A percentile compares a stretch with the other conserved stretches of the same genome.
Evolutionary conservation across 2,797 vertebrate genomes (phyloP).

Genomic region (Sternarchorhynchus goeldii): DNA sequence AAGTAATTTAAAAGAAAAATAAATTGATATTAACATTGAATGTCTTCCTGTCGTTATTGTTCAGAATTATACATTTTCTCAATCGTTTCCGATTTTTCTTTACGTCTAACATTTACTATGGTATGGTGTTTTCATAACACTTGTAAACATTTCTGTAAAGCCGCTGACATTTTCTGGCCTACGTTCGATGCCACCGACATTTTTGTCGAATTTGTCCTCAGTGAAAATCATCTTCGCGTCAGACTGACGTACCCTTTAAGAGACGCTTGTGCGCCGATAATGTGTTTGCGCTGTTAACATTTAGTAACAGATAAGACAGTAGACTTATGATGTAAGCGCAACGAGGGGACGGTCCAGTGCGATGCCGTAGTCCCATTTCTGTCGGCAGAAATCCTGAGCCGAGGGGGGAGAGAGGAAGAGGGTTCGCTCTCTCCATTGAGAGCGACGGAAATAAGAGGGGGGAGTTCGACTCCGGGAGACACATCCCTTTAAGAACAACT

Average conservation of each 20-base stretch:
- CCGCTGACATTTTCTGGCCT: no score
- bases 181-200: no score
- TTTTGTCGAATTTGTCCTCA: constrained; percentile 29
- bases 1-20: constrained; percentile 75
- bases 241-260: constrained; percentile 74
- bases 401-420: constrained; percentile 17
- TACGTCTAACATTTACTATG: no score
- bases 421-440: constrained; percentile 26
- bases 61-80: not conserved
- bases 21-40: constrained; percentile 78
- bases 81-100: not conserved
- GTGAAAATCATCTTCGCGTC: constrained; percentile 52
- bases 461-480: constrained; percentile 61
- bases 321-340: not conserved
- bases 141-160: no score
- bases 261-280: constrained; percentile 63
- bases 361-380: constrained; percentile 53
- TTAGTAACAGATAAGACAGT: not conserved
- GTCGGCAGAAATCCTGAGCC: constrained; percentile 64
- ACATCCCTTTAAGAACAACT: constrained; percentile 81
- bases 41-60: constrained; percentile 58
- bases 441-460: constrained; percentile 70
- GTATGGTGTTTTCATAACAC: no score
- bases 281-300: constrained; percentile 40
- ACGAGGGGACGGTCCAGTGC: not conserved